Conservation (phyloP, 2,113 vertebrate genomes). For the Ramphastos sulfuratus region DNA sequence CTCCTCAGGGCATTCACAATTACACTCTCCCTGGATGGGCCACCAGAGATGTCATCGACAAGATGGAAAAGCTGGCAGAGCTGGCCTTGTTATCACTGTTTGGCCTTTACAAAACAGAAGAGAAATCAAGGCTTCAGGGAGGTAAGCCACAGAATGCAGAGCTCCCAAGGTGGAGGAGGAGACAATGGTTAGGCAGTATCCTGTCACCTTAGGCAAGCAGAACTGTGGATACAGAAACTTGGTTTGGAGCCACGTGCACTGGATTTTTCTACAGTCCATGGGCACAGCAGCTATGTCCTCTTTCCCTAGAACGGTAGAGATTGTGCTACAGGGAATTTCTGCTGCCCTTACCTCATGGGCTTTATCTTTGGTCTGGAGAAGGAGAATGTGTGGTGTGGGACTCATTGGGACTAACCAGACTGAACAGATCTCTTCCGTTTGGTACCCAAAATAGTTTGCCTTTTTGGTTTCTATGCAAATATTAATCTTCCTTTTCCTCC, state of each 20-base stretch:
- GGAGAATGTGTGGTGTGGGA: neutral
- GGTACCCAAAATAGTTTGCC: neutral
- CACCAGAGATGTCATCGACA: slow-evolving; percentile 74
- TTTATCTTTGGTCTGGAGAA: neutral
- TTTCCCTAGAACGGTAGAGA: neutral
- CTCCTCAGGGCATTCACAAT: slow-evolving; percentile 80
- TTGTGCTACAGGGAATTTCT: neutral
- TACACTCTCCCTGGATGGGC: slow-evolving; percentile 84
- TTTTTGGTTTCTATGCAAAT: neutral
- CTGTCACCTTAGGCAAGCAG: neutral
- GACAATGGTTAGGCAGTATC: neutral
- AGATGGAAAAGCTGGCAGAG: slow-evolving; percentile 80
- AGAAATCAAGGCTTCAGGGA: slow-evolving; percentile 87
- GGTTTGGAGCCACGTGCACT: neutral
- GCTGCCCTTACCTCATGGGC: neutral
- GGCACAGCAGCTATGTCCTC: neutral
- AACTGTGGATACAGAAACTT: neutral
- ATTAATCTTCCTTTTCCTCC: neutral
- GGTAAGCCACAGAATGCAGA: slow-evolving; percentile 71
- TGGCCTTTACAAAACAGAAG: slow-evolving; percentile 79
- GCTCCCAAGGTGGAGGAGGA: neutral
- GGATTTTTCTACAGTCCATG: neutral
- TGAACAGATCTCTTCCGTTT: neutral
- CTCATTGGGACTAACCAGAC: neutral
- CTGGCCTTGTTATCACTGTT: slow-evolving; percentile 78